phyloP scores from a whole-genome alignment of 2,797 vertebrate genomes.

The Ctenochaetus hawaiiensis region DNA sequence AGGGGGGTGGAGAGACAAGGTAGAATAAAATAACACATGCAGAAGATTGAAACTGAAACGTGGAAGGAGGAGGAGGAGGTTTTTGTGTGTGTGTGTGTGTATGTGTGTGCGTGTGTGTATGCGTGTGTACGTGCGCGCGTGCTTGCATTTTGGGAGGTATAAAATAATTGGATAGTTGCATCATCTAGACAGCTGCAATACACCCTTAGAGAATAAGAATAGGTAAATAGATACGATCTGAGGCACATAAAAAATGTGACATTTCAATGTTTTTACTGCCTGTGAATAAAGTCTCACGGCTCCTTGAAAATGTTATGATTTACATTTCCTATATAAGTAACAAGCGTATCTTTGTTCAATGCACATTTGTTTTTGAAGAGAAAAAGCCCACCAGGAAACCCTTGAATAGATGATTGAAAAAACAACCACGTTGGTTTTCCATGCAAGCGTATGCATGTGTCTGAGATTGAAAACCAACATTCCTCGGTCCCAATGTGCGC shows the following conservation, averaged over 20 bases:
- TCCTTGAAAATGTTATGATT: slow-evolving; percentile 70
- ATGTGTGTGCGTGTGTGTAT: not conserved
- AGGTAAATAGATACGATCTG: slow-evolving; percentile 56
- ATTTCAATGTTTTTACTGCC: slow-evolving; percentile 60
- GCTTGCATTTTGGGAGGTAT: slow-evolving; percentile 31
- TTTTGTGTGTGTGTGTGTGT: not conserved
- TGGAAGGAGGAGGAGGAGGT: slow-evolving; percentile 38
- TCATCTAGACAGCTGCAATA: slow-evolving; percentile 57
- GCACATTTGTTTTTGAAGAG: slow-evolving; percentile 78
- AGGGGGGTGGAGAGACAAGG: slow-evolving; percentile 76
- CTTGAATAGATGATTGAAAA: slow-evolving; percentile 85
- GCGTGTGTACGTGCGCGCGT: too few relatives aligned
- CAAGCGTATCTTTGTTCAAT: slow-evolving; percentile 78
- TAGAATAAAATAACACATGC: slow-evolving; percentile 83
- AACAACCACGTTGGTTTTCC: slow-evolving; percentile 83
- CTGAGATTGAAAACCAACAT: slow-evolving; percentile 87
- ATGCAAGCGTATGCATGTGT: slow-evolving; percentile 83
- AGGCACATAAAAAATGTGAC: slow-evolving; percentile 37
- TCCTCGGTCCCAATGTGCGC: slow-evolving; percentile 83
- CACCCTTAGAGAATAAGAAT: slow-evolving; percentile 52
- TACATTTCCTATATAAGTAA: slow-evolving; percentile 73
- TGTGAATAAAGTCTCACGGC: slow-evolving; percentile 59
- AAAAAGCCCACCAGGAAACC: slow-evolving; percentile 83
- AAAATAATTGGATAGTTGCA: slow-evolving; percentile 68
- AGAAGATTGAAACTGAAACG: slow-evolving; percentile 75